Base-by-base conservation (phyloP, 2,797 vertebrate genomes). In the Poecilia gillii region DNA sequence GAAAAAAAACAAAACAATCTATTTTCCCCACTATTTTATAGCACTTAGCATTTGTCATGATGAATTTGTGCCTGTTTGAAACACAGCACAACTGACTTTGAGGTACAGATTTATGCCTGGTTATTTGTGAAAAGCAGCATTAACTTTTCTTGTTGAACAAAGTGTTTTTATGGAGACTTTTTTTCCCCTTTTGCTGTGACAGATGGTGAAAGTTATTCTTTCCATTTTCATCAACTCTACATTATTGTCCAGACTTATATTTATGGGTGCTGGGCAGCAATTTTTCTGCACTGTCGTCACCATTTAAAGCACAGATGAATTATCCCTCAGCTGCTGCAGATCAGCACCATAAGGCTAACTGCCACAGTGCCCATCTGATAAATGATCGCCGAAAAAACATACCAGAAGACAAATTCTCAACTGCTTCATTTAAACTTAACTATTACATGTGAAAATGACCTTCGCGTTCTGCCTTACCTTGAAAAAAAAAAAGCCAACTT, bases 151-250 rank as follows among this genome's bases (percentile, higher is more conserved):
- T 43, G 23, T 70, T 43, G 11, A 70, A 70, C 66, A 70, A 5
- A 12, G 0, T n/a, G 39, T 70, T 70, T 43, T 31, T 77, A 70
- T 64, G 73, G 55, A 75, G 47, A 81, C 57, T 77, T 84, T 47
- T 47, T 33, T 72, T 82, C 62, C 49, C 49, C 45, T 85, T 88
- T 55, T 70, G 39, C 66, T 6, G 23, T 70, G 66, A 70, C 73
- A 84, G 88, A 90, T 88, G 86, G 75, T 73, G 25, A 75, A 82
- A 75, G 79, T 82, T 82, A 73, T 74, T 86, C 59, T 79, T 79
- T 72, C 62, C n/a, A 83, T 90, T 84, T 88, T 82, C 49, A 85
- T 82, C 51, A 72, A 47, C 46, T 78, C 55, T 84, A 72, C 88
- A 76, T 87, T 73, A 80, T 20, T 71, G 49, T 33, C 43, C 68